Percentiles rank a stretch among this genome's conserved stretches.
Conservation (phyloP, 2,113 vertebrate genomes). For the Catharus fuscescens region DNA sequence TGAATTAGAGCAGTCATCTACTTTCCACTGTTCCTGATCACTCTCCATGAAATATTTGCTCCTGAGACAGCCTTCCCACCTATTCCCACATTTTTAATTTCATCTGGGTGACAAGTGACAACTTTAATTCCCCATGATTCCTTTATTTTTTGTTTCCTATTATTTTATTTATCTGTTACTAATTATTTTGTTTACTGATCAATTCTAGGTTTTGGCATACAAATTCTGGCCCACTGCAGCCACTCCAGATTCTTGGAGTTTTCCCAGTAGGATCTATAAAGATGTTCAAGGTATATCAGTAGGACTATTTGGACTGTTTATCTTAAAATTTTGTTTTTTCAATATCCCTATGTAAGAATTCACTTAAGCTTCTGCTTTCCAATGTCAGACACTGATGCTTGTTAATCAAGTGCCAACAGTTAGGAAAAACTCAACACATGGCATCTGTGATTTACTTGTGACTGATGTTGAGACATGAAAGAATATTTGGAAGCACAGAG, state of each 20-base stretch:
- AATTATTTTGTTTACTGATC: neutral
- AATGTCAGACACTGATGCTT: neutral
- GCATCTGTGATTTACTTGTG: neutral
- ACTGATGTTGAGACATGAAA: neutral
- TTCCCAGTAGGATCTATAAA: neutral
- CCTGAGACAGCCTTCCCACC: neutral
- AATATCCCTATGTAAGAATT: neutral
- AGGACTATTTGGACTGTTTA: neutral
- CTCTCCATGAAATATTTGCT: constrained; percentile 30
- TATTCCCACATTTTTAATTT: constrained; percentile 1
- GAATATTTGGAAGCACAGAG: neutral
- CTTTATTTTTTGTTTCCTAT: neutral
- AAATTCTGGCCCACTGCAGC: neutral
- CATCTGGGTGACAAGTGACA: neutral
- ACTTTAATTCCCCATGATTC: neutral
- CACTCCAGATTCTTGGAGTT: neutral
- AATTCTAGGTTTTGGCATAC: neutral
- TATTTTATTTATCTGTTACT: neutral
- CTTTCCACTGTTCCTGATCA: neutral
- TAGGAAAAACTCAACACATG: neutral
- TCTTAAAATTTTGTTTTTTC: neutral
- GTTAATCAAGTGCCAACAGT: neutral
- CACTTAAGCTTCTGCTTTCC: neutral
- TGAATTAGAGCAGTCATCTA: constrained; percentile 35
- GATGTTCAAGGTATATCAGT: neutral